phyloP scores from a whole-genome alignment of 2,113 vertebrate genomes.

The Melanocharis versteri region DNA sequence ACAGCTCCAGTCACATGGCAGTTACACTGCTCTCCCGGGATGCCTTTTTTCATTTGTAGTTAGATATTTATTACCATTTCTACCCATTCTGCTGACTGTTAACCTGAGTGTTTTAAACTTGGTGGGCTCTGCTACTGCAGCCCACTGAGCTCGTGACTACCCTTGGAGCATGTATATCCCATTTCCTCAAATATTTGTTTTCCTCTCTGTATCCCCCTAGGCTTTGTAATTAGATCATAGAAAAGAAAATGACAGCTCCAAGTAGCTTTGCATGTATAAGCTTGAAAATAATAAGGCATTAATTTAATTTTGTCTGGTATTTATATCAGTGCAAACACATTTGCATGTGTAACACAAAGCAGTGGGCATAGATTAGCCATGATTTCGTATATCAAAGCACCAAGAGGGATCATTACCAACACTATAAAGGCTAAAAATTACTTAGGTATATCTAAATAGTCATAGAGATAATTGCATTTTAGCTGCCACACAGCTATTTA shows the following conservation, averaged over 20 bases:
- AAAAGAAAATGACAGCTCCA: constrained; percentile 30
- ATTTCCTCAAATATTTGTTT: background rate
- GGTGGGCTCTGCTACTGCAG: background rate
- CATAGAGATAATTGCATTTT: constrained; percentile 46
- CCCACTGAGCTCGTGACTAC: background rate
- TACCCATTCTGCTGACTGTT: background rate
- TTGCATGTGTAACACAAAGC: constrained; percentile 38
- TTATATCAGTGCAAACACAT: constrained; percentile 31
- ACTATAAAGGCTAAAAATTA: constrained; percentile 46
- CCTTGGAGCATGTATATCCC: background rate
- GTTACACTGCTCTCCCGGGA: background rate
- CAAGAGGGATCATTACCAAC: background rate
- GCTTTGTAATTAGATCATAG: constrained; percentile 17
- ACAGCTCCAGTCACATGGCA: background rate
- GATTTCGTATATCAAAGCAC: constrained; percentile 1
- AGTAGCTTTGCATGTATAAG: constrained; percentile 22
- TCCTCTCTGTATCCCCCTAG: background rate
- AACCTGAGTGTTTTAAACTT: background rate
- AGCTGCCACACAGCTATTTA: constrained; percentile 22
- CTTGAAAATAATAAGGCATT: constrained; percentile 41
- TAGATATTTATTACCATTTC: background rate
- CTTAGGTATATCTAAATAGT: constrained; percentile 24
- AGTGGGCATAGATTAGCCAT: background rate
- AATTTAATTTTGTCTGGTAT: constrained; percentile 53
- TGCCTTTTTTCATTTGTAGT: background rate